These are phyloP conservation scores for Epistrophe grossulariae DNA, from an alignment of 2,888 invertebrate species.

Conservation along the genomic window DNA sequence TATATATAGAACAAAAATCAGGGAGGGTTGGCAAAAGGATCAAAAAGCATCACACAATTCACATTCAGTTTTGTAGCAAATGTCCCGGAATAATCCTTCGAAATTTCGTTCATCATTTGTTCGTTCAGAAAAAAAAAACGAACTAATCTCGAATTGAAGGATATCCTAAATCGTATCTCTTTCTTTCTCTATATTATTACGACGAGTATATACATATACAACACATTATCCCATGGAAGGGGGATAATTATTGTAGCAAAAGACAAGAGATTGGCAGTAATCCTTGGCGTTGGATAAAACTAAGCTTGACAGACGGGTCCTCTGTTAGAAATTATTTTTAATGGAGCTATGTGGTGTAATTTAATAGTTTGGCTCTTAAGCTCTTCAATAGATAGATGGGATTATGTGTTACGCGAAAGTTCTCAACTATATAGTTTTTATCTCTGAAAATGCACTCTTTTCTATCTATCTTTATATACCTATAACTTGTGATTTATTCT, in stretches of 20 bases:
- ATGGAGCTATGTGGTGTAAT: slow-evolving; percentile 76
- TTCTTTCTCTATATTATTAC: neutral
- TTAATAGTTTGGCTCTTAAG: slow-evolving; percentile 69
- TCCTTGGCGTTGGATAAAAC: slow-evolving; percentile 71
- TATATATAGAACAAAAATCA: slow-evolving; percentile 41
- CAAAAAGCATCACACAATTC: slow-evolving; percentile 35
- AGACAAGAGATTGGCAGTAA: slow-evolving; percentile 73
- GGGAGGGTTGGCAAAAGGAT: slow-evolving; percentile 45
- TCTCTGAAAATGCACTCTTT: slow-evolving; percentile 44
- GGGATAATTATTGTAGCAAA: slow-evolving; percentile 73
- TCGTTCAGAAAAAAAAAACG: slow-evolving; percentile 49
- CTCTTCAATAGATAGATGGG: slow-evolving; percentile 65
- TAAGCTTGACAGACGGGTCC: slow-evolving; percentile 74
- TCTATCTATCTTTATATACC: neutral
- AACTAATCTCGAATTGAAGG: slow-evolving; percentile 77
- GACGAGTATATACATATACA: slow-evolving; percentile 23
- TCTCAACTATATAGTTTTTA: slow-evolving; percentile 31
- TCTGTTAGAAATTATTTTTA: slow-evolving; percentile 77
- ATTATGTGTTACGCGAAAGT: slow-evolving; percentile 69
- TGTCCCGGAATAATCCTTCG: slow-evolving; percentile 79
- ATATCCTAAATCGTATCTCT: slow-evolving; percentile 49
- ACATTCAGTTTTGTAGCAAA: slow-evolving; percentile 77
- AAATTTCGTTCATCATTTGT: slow-evolving; percentile 74
- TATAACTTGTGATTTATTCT: slow-evolving; percentile 1
- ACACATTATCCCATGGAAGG: slow-evolving; percentile 72